Base-by-base conservation (phyloP, 2,888 invertebrate genomes). In the Eupithecia insigniata region DNA sequence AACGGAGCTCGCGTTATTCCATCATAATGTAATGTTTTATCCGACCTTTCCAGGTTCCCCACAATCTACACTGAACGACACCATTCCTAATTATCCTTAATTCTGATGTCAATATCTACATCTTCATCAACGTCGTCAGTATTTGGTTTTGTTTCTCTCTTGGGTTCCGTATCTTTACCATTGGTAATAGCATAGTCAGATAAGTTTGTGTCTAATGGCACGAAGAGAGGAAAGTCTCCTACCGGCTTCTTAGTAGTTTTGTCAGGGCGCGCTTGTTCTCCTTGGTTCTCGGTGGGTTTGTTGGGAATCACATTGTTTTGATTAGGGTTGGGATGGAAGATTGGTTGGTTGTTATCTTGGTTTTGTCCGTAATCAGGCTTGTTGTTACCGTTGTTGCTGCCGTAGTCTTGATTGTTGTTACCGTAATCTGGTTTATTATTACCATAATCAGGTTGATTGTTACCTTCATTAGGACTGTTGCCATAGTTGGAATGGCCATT, bases 51-150 rank as follows among this genome's bases (percentile, higher is more conserved):
- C 12, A 14, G 26, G 4, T 55, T 55, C 55, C 14, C 26, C 55
- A 55, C 46, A 51, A 61, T 28, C 14, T 22, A 39, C 1, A 36
- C 2, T 51, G 64, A 8, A 43, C 10, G 26, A 5, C n/a, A 32
- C n/a, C 5, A 14, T 66, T 36, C 16, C 64, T 69, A 69, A n/a
- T 16, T 32, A 28, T 90, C 80, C 76, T 88, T 85, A 74, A 92
- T 80, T 79, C 93, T 88, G 69, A 92, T 80, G 75, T 93, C 92
- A 70, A 93, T 87, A 2, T 81, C 77, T 28, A 87, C 84, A n/a
- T 87, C 85, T 61, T 91, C 90, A 22, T 32, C 71, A 36, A 83
- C 81, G 2, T 80, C 83, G 10, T 72, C 79, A 6, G 83, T 79
- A 64, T 83, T 82, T 8, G 64, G 79, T 46, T 85, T 85, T 6